phyloP scores from a whole-genome alignment of 1,140 invertebrate genomes.

The Hylaeus anthracinus region DNA sequence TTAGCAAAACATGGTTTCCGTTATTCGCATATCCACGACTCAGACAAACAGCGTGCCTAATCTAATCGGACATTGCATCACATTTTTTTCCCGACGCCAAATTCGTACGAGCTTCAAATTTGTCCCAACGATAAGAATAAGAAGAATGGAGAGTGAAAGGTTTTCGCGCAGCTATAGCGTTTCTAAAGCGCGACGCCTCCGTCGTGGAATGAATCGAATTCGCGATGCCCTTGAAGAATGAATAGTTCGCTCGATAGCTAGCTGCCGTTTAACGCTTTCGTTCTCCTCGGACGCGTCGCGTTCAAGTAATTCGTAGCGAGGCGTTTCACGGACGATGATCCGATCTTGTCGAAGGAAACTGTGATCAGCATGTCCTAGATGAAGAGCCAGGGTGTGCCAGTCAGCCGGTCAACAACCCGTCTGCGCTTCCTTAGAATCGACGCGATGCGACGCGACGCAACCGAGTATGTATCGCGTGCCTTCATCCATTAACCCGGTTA shows the following conservation, averaged over 20 bases:
- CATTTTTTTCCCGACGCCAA: no score
- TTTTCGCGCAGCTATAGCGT: no score
- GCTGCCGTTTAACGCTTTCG: conserved; percentile 21
- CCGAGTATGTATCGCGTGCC: conserved; percentile 57
- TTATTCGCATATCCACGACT: background rate
- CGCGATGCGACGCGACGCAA: background rate
- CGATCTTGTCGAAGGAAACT: background rate
- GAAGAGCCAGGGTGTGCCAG: conserved; percentile 57
- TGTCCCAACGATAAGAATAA: no score
- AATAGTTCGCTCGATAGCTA: conserved; percentile 14
- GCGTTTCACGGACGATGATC: background rate
- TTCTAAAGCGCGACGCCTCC: background rate
- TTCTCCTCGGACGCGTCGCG: background rate
- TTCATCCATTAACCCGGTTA: conserved; percentile 71
- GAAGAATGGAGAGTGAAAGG: background rate
- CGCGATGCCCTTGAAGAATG: conserved; percentile 16
- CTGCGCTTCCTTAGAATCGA: conserved; percentile 47
- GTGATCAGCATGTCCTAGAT: conserved; percentile 49
- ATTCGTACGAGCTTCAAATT: no score
- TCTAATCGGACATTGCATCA: no score
- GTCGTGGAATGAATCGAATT: conserved; percentile 25
- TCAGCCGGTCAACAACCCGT: conserved; percentile 68
- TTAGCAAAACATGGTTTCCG: conserved; percentile 9
- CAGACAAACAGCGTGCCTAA: no score
- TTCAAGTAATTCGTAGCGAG: background rate